Evolutionary conservation across 2,113 vertebrate species (phyloP), one percentile per base, ranked within the genome.

Genomic region (Chloroceryle aenea): DNA sequence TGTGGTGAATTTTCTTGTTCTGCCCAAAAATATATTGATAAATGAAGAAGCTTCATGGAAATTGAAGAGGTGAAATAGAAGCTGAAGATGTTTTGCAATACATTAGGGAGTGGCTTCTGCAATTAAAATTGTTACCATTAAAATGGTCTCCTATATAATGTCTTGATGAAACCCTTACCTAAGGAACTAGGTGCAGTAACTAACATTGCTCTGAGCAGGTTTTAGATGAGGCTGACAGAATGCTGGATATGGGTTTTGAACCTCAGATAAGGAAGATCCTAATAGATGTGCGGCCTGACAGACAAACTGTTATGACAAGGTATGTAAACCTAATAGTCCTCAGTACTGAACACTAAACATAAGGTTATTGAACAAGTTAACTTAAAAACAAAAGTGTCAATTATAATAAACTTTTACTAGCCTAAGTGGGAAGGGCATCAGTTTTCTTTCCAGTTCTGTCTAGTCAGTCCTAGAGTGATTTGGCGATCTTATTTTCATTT

Each of bases 211-310:
- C 74, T 69, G 72, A 72, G 29, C 86, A 99, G 99, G 99, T 99
- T 69, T 98, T 99, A 91, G 99, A 99, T 92, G 99, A 99, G 96
- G 99, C 99, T 34, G 99, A 99, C 90, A 98, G 98, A 36, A 99
- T 99, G 99, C 72, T 99, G 56, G 99, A 99, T 87, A 99, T 99
- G 99, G 99, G 99, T 58, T 99, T 99, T 96, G 99, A 99, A 97
- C 99, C 99, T 52, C 99, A 99, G 96, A 99, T 99, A 87, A 98
- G 98, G 98, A 99, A 99, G 97, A 99, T 99, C 91, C 97, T 99
- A n/a, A 96, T 99, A 95, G 99, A 99, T 66, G 98, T 99, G 69
- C 98, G 99, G 8, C 99, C 99, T 29, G 99, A 99, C 92, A 98
- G 99, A 82, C 99, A 99, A 96, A 99, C 99, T 5, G 68, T 99